Evolutionary conservation across 2,888 invertebrate genomes (phyloP), one percentile per base, ranked within the genome.

Genomic region (Sthenelais limicola): DNA sequence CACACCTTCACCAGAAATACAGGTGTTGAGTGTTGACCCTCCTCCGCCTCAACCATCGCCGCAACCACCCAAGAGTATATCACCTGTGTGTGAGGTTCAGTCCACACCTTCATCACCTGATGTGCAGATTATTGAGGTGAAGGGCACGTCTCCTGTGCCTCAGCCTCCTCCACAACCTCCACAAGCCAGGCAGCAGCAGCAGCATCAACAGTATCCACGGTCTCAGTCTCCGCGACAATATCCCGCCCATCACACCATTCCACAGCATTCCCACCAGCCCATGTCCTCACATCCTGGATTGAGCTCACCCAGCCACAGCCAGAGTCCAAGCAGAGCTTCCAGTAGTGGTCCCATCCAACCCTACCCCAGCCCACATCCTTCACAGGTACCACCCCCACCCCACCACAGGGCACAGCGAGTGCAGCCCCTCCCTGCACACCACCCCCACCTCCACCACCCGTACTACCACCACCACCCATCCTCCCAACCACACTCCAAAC

Each of bases 71-170:
- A 56, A 58, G 47, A 51, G 56, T 26, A 35, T 58, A 7, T 24
- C 21, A 15, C 1, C 49, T 28, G 30, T 21, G 28, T 26, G 56
- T 9, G 9, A 9, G 52, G 15, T 15, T 9, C 52, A 12, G 52
- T 18, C 33, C 38, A 38, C 51, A 3, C 38, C 66, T 15, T 68
- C 62, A 3, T 69, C 76, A 21, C 74, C 76, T 12, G 75, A 75
- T 33, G 73, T 75, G 24, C 74, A 75, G 38, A 68, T 76, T 26
- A 70, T 76, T 0, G 76, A 76, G 51, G 71, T 76, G 24, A 70
- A 47, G 1, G 21, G 54, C 0, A 49, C 75, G n/a, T 52, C 69
- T 12, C 66, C 24, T 21, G n/a, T 35, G 9, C 9, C 32, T 18
- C 43, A 43, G 12, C 43, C 43, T 15, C 43, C 9, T 15, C 43